Evolutionary conservation across 2,888 invertebrate species (phyloP).

Genomic region (Andrena bucephala): DNA sequence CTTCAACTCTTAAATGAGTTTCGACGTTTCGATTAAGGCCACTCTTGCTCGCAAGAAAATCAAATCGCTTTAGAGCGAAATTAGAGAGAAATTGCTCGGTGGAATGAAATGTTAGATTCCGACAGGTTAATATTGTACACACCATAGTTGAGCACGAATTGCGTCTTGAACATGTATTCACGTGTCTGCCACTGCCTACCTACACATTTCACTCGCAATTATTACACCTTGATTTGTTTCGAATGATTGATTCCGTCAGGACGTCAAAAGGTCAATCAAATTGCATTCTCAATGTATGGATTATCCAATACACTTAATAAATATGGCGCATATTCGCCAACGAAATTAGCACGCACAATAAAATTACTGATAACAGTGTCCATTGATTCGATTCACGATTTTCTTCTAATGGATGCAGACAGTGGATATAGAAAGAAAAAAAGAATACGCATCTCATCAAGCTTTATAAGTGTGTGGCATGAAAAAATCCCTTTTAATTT

Average conservation of each 20-base stretch:
- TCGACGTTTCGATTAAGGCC: slow-evolving; percentile 74
- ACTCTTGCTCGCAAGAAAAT: slow-evolving; percentile 44
- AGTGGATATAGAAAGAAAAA: background rate
- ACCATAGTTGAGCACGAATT: background rate
- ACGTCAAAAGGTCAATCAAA: too few relatives aligned
- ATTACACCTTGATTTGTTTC: background rate
- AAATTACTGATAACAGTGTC: too few relatives aligned
- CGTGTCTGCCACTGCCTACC: background rate
- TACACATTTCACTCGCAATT: background rate
- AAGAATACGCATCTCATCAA: slow-evolving; percentile 24
- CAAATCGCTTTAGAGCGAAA: slow-evolving; percentile 57
- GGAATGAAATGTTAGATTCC: slow-evolving; percentile 36
- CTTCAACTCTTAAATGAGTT: slow-evolving; percentile 62
- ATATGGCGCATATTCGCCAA: background rate
- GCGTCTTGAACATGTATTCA: background rate
- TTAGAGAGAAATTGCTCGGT: slow-evolving; percentile 44
- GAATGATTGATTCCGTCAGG: background rate
- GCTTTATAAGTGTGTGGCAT: background rate
- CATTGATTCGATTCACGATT: too few relatives aligned
- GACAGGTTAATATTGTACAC: slow-evolving; percentile 28
- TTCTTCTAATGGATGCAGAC: too few relatives aligned
- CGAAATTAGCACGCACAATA: background rate
- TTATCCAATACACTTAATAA: background rate
- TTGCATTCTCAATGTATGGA: too few relatives aligned
- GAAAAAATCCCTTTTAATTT: slow-evolving; percentile 47